These are phyloP conservation scores for Magallana nippona DNA, from an alignment of 2,888 invertebrate genomes.

Conservation along the genomic window DNA sequence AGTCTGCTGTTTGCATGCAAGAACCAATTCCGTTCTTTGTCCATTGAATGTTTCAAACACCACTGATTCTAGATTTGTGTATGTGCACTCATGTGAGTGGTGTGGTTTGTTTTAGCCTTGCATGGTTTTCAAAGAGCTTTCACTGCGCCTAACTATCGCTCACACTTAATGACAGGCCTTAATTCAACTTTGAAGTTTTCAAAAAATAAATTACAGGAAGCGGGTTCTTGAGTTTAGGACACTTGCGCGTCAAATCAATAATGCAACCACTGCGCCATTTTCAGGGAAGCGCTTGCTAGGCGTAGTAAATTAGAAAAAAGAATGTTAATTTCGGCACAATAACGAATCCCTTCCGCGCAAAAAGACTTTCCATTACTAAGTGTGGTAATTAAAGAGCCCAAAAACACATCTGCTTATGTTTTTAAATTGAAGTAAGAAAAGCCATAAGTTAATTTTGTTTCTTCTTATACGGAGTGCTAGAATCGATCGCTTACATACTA, in stretches of 20 bases:
- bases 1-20: too few relatives aligned
- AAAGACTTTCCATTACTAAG: too few relatives aligned
- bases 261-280: neutral
- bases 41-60: too few relatives aligned
- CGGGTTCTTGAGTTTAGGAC: neutral
- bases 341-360: too few relatives aligned
- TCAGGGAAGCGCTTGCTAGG: neutral
- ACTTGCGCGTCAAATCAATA: conserved; percentile 7
- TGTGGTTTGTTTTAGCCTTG: neutral
- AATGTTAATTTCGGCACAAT: too few relatives aligned
- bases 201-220: conserved; percentile 13
- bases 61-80: neutral
- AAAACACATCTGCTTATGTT: too few relatives aligned
- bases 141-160: neutral
- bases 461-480: too few relatives aligned
- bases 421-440: too few relatives aligned
- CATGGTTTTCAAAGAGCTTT: neutral
- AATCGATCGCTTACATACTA: too few relatives aligned
- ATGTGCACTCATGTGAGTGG: neutral
- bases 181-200: neutral
- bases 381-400: too few relatives aligned
- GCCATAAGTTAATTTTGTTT: too few relatives aligned
- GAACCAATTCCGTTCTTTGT: too few relatives aligned
- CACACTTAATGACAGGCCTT: neutral
- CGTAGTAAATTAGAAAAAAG: neutral